phyloP scores from a whole-genome alignment of 2,113 vertebrate genomes.

The Todiramphus chloris region DNA sequence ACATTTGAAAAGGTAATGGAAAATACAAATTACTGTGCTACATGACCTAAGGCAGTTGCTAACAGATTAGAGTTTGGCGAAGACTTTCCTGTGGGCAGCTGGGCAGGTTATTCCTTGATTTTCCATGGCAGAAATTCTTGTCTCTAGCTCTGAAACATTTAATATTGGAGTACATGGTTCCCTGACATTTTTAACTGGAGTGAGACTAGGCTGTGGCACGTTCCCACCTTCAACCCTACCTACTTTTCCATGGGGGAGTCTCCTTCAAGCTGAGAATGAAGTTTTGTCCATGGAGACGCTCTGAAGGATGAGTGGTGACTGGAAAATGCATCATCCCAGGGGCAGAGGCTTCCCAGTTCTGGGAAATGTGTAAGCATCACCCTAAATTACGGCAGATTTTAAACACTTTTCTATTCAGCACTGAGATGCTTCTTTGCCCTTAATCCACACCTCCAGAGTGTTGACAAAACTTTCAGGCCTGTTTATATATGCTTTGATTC shows the following conservation, averaged over 20 bases:
- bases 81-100: not conserved
- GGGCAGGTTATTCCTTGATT: not conserved
- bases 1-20: not conserved
- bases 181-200: not conserved
- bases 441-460: not conserved
- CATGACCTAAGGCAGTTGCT: not conserved
- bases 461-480: not conserved
- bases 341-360: not conserved
- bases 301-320: not conserved
- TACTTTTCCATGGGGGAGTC: not conserved
- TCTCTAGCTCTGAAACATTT: not conserved
- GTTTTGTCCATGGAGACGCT: not conserved
- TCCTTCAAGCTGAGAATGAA: not conserved
- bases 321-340: not conserved
- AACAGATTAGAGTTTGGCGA: not conserved
- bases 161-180: not conserved
- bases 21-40: not conserved
- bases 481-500: not conserved
- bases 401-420: not conserved
- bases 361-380: not conserved
- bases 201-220: not conserved
- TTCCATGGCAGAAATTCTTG: not conserved
- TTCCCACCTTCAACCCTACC: not conserved
- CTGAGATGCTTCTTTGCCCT: not conserved
- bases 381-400: not conserved